Evolutionary conservation across 2,113 vertebrate genomes (phyloP), one percentile per base, ranked within the genome.

Genomic region (Melanostigma gelatinosum): DNA sequence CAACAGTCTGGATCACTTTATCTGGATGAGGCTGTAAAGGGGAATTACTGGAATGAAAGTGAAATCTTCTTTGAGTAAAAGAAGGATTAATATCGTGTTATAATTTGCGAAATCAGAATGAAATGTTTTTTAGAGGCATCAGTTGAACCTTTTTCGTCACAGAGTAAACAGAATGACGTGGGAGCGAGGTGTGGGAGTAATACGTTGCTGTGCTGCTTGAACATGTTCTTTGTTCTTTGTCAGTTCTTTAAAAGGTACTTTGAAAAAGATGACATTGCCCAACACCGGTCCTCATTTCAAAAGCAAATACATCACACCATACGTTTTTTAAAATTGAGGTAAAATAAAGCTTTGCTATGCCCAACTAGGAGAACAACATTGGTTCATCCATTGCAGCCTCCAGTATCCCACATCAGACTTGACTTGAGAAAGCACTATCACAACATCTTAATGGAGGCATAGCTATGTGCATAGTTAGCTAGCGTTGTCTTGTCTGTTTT

Each of bases 111-210:
- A 16, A 64, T 63, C 36, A 32, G 63, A 50, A 62, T 2, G 20
- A 61, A 16, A 44, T 8, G 8, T 18, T 72, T 64, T 16, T 7
- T 22, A 55, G 52, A 46, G n/a, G 16, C n/a, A 20, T 55, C 20
- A 68, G 1, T 32, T 62, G 9, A 46, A 74, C 24, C 13, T 34
- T 72, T 52, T 61, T 72, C 40, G 71, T 70, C 61, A 67, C 27
- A 73, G 40, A 54, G 38, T 52, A 57, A 34, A 22, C 4, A 55
- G 54, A 62, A 24, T 24, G n/a, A 72, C 52, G 40, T 2, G 0
- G 18, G 46, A 81, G 15, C 12, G 3, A 55, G 36, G 11, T 29
- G 27, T 16, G 22, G 6, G 34, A 34, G 34, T 60, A 44, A 8
- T 68, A 11, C 52, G 65, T 52, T 4, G 22, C 8, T 48, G 66